Base-by-base conservation (phyloP, 2,797 vertebrate genomes). In the Fistularia tabacaria region DNA sequence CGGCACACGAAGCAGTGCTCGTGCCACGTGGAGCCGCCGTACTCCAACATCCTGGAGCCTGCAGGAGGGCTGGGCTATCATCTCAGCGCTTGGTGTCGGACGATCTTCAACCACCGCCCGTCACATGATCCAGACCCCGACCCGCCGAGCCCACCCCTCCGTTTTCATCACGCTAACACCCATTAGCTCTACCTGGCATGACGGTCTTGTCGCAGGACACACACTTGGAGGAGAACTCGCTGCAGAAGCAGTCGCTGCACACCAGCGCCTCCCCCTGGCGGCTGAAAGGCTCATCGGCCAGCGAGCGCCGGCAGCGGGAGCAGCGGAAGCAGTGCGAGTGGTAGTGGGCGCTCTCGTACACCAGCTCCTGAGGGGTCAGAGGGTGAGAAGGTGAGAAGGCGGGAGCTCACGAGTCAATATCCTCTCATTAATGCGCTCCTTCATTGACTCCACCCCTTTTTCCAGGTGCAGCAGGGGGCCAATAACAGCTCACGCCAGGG, bases 181-280 rank as follows among this genome's bases (percentile, higher is more conserved):
- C 13, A 39, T 14, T 9, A 7, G 41, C 54, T 46, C 10, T 63
- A 99, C 97, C 97, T 87, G 97, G 97, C 93, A 94, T 94, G 82
- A 98, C 93, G 0, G 89, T 93, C 89, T 97, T 94, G 77, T 95
- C 92, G 3, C 97, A 99, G 77, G 94, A 92, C 0, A 92, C 74
- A 9, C 97, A 99, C 54, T 95, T 95, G 60, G 96, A 96, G 66
- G 95, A 97, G 78, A 93, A 97, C 83, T 95, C 94, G 7, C 86
- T 97, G 91, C 93, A 93, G 91, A 95, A 98, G 83, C 97, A 98
- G 80, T 94, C 93, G 0, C 94, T 97, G 87, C 97, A 98, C 46
- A 98, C 91, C 78, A 98, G 90, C 49, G 91, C 91, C 0, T 90
- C 89, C 1, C 91, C 93, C 83, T 95, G 95, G 79, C 92, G 94